Percentiles rank a stretch among this genome's conserved stretches.
Evolutionary conservation across 1,140 invertebrate species (phyloP).

Genomic region (Dendroctonus ponderosae): DNA sequence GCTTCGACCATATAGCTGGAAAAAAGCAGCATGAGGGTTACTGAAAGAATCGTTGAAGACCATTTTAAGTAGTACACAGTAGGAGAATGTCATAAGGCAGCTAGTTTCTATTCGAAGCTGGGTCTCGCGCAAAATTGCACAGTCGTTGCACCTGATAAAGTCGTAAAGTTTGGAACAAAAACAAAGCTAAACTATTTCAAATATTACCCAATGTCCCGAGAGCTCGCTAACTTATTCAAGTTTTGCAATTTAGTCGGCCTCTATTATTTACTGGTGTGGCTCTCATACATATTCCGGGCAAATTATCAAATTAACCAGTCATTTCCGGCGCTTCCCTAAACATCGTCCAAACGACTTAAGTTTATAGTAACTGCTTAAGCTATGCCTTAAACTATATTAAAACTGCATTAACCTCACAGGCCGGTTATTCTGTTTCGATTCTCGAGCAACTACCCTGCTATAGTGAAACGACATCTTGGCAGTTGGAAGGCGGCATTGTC

Average conservation of each 20-base stretch:
- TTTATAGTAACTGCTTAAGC: conserved; percentile 31
- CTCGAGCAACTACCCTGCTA: too few species aligned
- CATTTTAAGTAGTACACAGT: too few species aligned
- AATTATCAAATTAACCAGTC: conserved; percentile 36
- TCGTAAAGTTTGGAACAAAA: conserved; percentile 10
- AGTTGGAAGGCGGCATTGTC: too few species aligned
- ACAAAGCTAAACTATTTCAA: conserved; percentile 10
- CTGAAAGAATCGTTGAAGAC: too few species aligned
- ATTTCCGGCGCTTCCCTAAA: conserved; percentile 28
- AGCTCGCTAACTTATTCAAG: conserved; percentile 23
- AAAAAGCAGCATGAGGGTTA: too few species aligned
- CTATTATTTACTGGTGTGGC: conserved; percentile 22
- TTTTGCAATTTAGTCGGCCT: conserved; percentile 20
- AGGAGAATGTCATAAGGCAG: too few species aligned
- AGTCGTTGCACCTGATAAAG: conserved; percentile 13
- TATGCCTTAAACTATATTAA: conserved; percentile 32
- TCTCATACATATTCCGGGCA: conserved; percentile 33
- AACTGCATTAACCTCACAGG: conserved; percentile 13
- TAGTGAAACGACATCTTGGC: too few species aligned
- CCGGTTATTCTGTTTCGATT: conserved; percentile 3
- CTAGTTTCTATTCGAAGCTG: not conserved
- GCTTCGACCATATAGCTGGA: too few species aligned
- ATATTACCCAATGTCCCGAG: conserved; percentile 11
- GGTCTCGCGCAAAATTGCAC: not conserved
- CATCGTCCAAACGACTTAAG: conserved; percentile 28